Evolutionary conservation across 2,888 invertebrate genomes (phyloP).

Genomic region (Aphodius granarius): DNA sequence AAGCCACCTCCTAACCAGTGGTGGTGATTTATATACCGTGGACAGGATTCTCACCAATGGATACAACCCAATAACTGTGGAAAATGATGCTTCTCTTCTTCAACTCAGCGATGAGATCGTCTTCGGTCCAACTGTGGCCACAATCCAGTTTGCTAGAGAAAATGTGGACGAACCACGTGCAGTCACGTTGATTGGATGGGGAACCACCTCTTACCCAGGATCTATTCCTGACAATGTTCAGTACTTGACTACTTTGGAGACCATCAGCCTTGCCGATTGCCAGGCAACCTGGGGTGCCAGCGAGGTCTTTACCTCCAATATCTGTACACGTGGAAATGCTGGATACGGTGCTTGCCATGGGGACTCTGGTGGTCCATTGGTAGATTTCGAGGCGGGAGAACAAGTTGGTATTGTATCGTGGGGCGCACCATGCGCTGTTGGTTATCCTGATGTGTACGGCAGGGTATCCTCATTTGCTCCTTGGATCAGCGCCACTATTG

Average conservation of each 20-base stretch:
- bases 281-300: conserved; percentile 10
- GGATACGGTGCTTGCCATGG: conserved; percentile 63
- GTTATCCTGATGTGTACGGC: conserved; percentile 58
- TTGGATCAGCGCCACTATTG: conserved; percentile 13
- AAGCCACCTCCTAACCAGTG: background rate
- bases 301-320: background rate
- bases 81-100: conserved; percentile 18
- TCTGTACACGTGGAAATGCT: conserved; percentile 45
- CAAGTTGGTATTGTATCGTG: conserved; percentile 57
- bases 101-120: conserved; percentile 10
- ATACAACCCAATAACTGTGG: background rate
- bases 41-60: background rate
- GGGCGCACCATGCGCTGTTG: conserved; percentile 58
- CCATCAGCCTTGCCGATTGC: conserved; percentile 52
- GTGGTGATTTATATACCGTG: background rate
- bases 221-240: conserved; percentile 58
- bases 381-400: conserved; percentile 38
- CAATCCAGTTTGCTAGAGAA: background rate
- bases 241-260: conserved; percentile 53
- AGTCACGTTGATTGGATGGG: conserved; percentile 30
- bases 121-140: background rate
- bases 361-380: conserved; percentile 59
- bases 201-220: conserved; percentile 57
- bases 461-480: conserved; percentile 46
- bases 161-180: background rate